Base-by-base conservation (phyloP, 2,888 invertebrate species). In the Norana najaformis region DNA sequence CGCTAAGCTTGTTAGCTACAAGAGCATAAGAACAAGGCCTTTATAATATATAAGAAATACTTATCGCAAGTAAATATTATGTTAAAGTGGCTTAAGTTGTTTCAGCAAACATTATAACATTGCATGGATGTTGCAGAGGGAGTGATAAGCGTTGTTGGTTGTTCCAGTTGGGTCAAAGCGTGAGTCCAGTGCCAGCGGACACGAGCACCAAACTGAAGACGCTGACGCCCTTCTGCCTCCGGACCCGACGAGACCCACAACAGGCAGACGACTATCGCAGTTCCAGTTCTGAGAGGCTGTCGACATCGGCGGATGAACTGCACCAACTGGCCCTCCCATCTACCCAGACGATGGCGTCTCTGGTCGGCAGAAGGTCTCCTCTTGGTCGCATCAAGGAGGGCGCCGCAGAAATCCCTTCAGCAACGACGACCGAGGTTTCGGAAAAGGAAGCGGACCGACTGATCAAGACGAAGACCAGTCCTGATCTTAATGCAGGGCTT, bases 151-250 rank as follows among this genome's bases (percentile, higher is more conserved):
- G 47, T 47, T 11, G 2, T 47, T 47, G 47, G 36, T 34, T 83
- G 83, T 83, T 37, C 20, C 85, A 85, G 85, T 36, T 85, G 85
- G 85, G 85, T 85, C 85, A 35, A 36, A 85, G 85, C 37, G 36
- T 37, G 20, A 36, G 36, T 35, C 85, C 85, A 37, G 16, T 36
- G 36, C 85, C 35, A 85, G 36, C 85, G 36, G 85, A 85, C 85
- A 85, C 85, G 20, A 85, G 85, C 36, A 85, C 85, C 36, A 85
- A 85, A 37, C 36, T 85, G 85, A 85, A 85, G 85, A 85, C 85
- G 36, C 88, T 88, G 36, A 88, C 88, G 5, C 88, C 88, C 0
- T 88, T 88, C 41, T 30, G 37, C 47, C 88, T 88, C 34, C 88
- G 88, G 20, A 88, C 37, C 88, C 88, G 88, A 35, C 11, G 88